These are phyloP conservation scores for Remorina albescens DNA, from an alignment of 2,797 vertebrate species.

Conservation along the genomic window DNA sequence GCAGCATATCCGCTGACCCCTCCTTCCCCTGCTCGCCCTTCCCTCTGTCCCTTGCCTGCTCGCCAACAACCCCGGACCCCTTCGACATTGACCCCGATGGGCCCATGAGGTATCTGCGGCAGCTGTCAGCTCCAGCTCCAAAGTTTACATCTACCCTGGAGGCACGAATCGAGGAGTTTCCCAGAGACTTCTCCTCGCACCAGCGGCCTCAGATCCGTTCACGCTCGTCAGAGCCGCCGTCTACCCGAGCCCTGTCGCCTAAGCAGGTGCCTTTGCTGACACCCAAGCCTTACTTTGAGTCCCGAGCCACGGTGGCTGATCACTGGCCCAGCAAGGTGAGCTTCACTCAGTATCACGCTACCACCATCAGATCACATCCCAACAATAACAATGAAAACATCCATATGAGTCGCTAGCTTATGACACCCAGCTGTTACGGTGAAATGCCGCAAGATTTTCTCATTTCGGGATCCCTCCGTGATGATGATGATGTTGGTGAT, in stretches of 20 bases:
- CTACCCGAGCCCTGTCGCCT: conserved; percentile 81
- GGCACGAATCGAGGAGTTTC: conserved; percentile 86
- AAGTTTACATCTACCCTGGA: conserved; percentile 95
- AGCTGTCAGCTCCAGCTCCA: conserved; percentile 92
- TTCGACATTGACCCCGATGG: conserved; percentile 82
- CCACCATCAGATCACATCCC: not conserved
- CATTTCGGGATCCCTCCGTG: not conserved
- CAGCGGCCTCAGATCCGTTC: conserved; percentile 80
- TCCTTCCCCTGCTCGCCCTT: conserved; percentile 70
- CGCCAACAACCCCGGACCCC: conserved; percentile 80
- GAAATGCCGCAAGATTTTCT: not conserved
- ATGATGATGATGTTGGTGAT: not conserved
- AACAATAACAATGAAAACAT: not conserved
- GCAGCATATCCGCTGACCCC: conserved; percentile 92
- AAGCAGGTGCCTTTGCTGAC: conserved; percentile 91
- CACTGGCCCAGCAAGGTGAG: conserved; percentile 70
- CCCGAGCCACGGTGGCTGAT: conserved; percentile 39
- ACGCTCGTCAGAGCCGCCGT: conserved; percentile 79
- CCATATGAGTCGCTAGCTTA: not conserved
- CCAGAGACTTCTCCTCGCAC: conserved; percentile 74
- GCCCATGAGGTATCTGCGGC: conserved; percentile 92
- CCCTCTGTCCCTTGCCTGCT: conserved; percentile 73
- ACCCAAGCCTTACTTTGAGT: conserved; percentile 91
- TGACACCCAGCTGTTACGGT: not conserved
- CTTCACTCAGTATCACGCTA: not conserved